phyloP scores from a whole-genome alignment of 2,888 invertebrate genomes.

The Myathropa florea region DNA sequence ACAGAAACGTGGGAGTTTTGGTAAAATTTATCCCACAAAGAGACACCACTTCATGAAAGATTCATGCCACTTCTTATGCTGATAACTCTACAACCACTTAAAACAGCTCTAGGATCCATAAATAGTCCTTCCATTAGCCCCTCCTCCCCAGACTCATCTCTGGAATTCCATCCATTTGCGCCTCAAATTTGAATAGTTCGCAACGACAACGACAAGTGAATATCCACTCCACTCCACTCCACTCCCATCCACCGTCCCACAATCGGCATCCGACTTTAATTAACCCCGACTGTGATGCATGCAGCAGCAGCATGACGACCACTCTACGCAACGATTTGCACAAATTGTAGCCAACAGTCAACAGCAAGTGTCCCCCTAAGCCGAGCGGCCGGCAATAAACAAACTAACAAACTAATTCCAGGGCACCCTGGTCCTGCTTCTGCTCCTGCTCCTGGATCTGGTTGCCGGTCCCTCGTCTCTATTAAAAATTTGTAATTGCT shows the following conservation, averaged over 20 bases:
- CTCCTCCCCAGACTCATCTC: neutral
- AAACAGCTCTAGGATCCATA: neutral
- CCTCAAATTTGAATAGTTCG: neutral
- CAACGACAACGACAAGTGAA: slow-evolving; percentile 48
- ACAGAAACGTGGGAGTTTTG: too few species aligned
- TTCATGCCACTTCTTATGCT: neutral
- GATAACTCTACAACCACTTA: neutral
- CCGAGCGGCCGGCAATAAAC: slow-evolving; percentile 38
- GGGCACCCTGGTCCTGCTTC: neutral
- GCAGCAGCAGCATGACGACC: slow-evolving; percentile 17
- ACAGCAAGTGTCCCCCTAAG: slow-evolving; percentile 25
- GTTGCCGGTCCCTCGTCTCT: slow-evolving; percentile 14
- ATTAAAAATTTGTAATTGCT: slow-evolving; percentile 69
- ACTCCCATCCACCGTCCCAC: neutral
- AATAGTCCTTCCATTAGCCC: neutral
- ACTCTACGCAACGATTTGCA: slow-evolving; percentile 44
- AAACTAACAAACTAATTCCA: slow-evolving; percentile 61
- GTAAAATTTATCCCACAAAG: neutral
- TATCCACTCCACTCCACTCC: too few species aligned
- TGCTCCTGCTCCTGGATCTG: neutral
- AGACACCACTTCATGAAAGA: neutral
- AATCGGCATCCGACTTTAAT: slow-evolving; percentile 50
- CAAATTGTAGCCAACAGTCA: slow-evolving; percentile 39
- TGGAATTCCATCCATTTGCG: neutral
- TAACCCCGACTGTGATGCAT: slow-evolving; percentile 31